Percentiles rank a stretch among this genome's conserved stretches.
phyloP scores from a whole-genome alignment of 2,113 vertebrate genomes.

The Trachemys scripta region DNA sequence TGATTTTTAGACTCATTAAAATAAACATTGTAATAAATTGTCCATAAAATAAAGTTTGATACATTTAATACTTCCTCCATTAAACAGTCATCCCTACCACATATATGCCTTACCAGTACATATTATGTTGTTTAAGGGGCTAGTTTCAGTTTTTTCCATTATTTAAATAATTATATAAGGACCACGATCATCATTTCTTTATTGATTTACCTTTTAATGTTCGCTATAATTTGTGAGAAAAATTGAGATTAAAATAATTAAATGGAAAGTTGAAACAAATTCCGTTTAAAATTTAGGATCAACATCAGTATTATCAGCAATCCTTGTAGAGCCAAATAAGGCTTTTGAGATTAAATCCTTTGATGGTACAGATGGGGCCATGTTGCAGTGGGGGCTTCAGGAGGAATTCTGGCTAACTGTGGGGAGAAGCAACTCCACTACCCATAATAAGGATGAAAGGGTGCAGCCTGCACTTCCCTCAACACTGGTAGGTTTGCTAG shows the following conservation, averaged over 20 bases:
- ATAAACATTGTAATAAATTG: conserved; percentile 21
- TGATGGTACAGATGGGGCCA: neutral
- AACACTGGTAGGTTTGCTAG: neutral
- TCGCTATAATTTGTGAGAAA: neutral
- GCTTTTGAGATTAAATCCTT: neutral
- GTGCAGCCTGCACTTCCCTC: neutral
- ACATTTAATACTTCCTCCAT: conserved; percentile 36
- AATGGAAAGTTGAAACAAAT: conserved; percentile 9
- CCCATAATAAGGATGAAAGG: neutral
- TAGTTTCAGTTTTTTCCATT: conserved; percentile 45
- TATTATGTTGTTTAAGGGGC: conserved; percentile 19
- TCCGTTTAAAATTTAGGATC: neutral
- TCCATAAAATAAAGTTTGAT: neutral
- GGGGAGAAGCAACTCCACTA: neutral
- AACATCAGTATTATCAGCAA: neutral
- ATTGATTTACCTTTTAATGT: conserved; percentile 46
- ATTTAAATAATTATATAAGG: conserved; percentile 52
- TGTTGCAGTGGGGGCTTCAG: neutral
- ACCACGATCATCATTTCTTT: neutral
- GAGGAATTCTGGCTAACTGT: neutral
- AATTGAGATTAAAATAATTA: conserved; percentile 24
- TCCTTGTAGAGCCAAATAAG: neutral
- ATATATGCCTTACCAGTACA: conserved; percentile 21
- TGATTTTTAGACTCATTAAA: conserved; percentile 53
- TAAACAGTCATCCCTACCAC: conserved; percentile 27